Evolutionary conservation across 2,113 vertebrate species (phyloP), one percentile per base, ranked within the genome.

Genomic region (Tragelaphus strepsiceros): DNA sequence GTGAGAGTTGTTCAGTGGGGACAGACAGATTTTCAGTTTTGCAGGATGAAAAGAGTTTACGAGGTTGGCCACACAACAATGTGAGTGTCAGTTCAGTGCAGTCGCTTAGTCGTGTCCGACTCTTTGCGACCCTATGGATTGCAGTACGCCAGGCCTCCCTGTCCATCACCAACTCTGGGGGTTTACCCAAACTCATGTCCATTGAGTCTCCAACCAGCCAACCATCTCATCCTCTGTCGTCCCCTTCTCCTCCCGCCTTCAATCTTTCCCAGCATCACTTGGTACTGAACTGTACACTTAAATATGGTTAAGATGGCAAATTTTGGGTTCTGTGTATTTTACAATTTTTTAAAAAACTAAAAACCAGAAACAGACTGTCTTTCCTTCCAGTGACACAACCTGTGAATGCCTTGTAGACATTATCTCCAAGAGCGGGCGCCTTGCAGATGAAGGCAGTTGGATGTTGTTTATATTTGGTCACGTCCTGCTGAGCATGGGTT

Each of bases 371-470:
- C n/a, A 46, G 71, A 39, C 22, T 7, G 28, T 35, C 87, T 95
- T 61, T 64, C 16, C 35, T 59, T 62, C 15, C 12, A 1, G 77
- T 11, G 64, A 16, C 26, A 9, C 2, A 46, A 51, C 26, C 30
- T 3, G 5, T 1, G 24, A 43, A 7, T 49, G 95, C 28, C 90
- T 62, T 21, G 14, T 46, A 59, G 83, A 13, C 3, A 0, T 74
- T 22, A 5, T 39, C 14, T 62, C 56, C n/a, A 35, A 21, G 80
- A 59, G 7, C 1, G 1, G 46, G 56, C 10, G 22, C 19, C 78
- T 39, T 35, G 56, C 30, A 0, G 0, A 9, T 2, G 30, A 28
- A 51, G 39, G 35, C 8, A 2, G 7, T 6, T 8, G 51, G 49
- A 0, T 15, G 53, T 9, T 26, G 2, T 49, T 53, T n/a, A 6